These are phyloP conservation scores for Notarius lentiginosus DNA, from an alignment of 2,113 vertebrate genomes.

Conservation along the genomic window DNA sequence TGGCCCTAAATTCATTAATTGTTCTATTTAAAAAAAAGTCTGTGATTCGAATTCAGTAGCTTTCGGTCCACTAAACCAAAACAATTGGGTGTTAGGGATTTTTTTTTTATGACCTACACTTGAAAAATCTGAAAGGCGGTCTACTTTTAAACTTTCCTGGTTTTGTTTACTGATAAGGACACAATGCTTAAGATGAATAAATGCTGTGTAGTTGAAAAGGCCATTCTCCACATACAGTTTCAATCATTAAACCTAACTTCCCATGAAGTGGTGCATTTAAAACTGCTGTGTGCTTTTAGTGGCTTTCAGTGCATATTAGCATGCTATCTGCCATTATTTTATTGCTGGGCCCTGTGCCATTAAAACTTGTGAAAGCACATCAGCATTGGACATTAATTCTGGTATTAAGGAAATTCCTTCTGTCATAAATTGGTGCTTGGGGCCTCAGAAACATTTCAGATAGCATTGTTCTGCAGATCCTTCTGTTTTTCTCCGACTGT, in stretches of 20 bases:
- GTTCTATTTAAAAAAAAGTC: too few species aligned
- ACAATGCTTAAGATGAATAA: neutral
- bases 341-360: neutral
- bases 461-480: neutral
- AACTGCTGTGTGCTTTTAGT: neutral
- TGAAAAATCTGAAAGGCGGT: neutral
- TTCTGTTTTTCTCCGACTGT: neutral
- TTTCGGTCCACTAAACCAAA: too few species aligned
- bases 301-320: neutral
- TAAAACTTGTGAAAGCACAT: neutral
- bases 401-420: constrained; percentile 1
- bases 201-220: neutral
- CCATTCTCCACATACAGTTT: neutral
- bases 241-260: neutral
- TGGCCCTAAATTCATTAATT: too few species aligned
- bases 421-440: neutral
- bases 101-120: too few species aligned
- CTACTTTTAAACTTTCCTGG: neutral
- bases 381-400: neutral
- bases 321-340: neutral
- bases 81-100: too few species aligned
- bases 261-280: neutral
- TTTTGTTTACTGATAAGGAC: neutral
- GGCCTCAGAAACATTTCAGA: constrained; percentile 5
- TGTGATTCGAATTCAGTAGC: too few species aligned